Percentiles rank a stretch among this genome's conserved stretches.
phyloP scores from a whole-genome alignment of 2,888 invertebrate species.

The Pollenia angustigena region DNA sequence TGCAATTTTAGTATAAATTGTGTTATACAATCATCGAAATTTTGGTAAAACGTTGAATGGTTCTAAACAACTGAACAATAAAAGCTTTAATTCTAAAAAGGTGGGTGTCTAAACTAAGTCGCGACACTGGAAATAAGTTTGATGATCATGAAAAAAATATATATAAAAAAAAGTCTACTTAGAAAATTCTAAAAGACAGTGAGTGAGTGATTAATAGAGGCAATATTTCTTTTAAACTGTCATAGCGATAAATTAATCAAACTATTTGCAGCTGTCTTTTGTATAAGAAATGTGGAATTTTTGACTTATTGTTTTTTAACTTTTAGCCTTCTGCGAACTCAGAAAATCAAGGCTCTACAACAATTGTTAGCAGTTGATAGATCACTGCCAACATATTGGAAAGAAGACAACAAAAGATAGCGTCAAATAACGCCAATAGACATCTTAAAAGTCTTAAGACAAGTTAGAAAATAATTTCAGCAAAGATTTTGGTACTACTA shows the following conservation, averaged over 20 bases:
- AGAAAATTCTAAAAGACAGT: background rate
- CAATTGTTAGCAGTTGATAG: conserved; percentile 33
- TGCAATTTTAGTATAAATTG: conserved; percentile 53
- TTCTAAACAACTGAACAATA: background rate
- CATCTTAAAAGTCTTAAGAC: conserved; percentile 15
- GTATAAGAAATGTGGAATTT: background rate
- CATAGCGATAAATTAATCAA: conserved; percentile 21
- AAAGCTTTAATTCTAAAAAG: conserved; percentile 34
- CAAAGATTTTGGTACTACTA: conserved; percentile 21
- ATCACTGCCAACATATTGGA: conserved; percentile 38
- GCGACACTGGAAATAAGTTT: conserved; percentile 47
- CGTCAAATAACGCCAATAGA: conserved; percentile 35
- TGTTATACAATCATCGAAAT: conserved; percentile 69
- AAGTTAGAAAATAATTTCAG: conserved; percentile 19
- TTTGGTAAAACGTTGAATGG: conserved; percentile 10
- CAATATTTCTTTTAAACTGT: background rate
- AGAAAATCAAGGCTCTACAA: conserved; percentile 1
- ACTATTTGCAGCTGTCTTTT: conserved; percentile 25
- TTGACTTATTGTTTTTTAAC: background rate
- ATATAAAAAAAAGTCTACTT: background rate
- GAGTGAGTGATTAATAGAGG: background rate
- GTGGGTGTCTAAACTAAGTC: conserved; percentile 27
- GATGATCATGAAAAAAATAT: background rate
- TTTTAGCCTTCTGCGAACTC: conserved; percentile 41
- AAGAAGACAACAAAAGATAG: conserved; percentile 37